A percentile compares a stretch with the other conserved stretches of the same genome.
Evolutionary conservation across 2,113 vertebrate genomes (phyloP).

Genomic region (Phycodurus eques): DNA sequence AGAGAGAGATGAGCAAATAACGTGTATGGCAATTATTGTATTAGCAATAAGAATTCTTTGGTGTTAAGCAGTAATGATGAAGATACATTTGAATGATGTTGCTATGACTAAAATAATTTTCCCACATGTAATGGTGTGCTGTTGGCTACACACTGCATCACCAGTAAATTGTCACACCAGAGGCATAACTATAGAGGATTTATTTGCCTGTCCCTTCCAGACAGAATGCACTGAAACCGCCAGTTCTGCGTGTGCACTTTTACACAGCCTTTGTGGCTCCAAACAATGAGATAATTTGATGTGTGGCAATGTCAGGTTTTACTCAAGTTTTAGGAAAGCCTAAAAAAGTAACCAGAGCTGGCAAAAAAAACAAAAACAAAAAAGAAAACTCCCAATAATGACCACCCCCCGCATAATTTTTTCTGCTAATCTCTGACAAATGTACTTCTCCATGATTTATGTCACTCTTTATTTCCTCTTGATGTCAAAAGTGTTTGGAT

Average conservation of each 20-base stretch:
- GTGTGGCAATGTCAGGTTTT: constrained; percentile 24
- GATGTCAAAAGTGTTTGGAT: constrained; percentile 65
- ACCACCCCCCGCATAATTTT: constrained; percentile 13
- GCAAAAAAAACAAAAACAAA: constrained; percentile 28
- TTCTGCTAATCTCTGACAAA: constrained; percentile 56
- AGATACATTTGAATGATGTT: not conserved
- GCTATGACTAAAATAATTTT: not conserved
- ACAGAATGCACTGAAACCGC: not conserved
- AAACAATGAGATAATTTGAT: not conserved
- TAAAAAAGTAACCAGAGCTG: constrained; percentile 60
- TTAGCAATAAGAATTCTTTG: not conserved
- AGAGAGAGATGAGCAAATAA: not conserved
- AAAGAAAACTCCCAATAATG: constrained; percentile 33
- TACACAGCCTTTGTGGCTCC: not conserved
- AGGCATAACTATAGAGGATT: too few relatives aligned
- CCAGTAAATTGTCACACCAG: too few relatives aligned
- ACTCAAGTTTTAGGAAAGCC: constrained; percentile 54
- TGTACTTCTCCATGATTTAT: constrained; percentile 62
- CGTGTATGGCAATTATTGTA: not conserved
- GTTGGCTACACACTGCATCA: too few relatives aligned
- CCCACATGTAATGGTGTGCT: too few relatives aligned
- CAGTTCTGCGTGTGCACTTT: not conserved
- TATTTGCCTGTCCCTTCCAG: too few relatives aligned
- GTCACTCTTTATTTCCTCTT: constrained; percentile 68
- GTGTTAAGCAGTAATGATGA: not conserved